Percentiles rank a stretch among this genome's conserved stretches.
Conservation (phyloP, 2,888 invertebrate genomes). For the Drosophila birchii region DNA sequence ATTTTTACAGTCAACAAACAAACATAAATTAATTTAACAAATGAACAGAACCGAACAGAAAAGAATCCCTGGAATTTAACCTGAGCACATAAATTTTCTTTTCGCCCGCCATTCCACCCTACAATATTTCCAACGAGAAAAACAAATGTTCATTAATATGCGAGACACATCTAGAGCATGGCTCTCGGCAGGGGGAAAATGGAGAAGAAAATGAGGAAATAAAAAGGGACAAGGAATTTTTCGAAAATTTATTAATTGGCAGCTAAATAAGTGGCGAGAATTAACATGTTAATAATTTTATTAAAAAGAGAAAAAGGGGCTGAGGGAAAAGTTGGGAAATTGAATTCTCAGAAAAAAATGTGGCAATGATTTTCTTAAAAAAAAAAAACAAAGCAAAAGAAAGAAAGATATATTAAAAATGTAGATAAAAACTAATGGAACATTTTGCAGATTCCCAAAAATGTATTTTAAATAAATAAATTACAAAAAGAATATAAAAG, state of each 20-base stretch:
- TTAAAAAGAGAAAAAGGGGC: constrained; percentile 44
- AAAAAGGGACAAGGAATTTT: constrained; percentile 49
- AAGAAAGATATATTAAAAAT: background rate
- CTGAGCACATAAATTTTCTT: constrained; percentile 73
- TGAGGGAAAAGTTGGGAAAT: constrained; percentile 9
- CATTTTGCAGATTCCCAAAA: constrained; percentile 25
- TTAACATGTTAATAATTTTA: constrained; percentile 82
- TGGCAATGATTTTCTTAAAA: background rate
- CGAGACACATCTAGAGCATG: constrained; percentile 59
- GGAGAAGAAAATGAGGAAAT: constrained; percentile 33
- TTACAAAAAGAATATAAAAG: constrained; percentile 47
- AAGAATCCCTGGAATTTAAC: constrained; percentile 75
- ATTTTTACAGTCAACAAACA: constrained; percentile 51
- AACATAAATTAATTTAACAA: constrained; percentile 73
- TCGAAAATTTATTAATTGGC: constrained; percentile 79
- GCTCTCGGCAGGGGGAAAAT: constrained; percentile 19
- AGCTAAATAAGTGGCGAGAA: constrained; percentile 79
- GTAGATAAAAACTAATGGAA: background rate
- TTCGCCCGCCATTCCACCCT: background rate
- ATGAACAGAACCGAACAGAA: constrained; percentile 71
- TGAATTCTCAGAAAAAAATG: background rate
- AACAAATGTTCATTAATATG: constrained; percentile 81
- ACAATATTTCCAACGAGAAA: constrained; percentile 19
- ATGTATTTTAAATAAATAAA: constrained; percentile 62
- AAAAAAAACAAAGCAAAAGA: background rate